Evolutionary conservation across 1,140 invertebrate species (phyloP).

Genomic region (Drosophila sp.): DNA sequence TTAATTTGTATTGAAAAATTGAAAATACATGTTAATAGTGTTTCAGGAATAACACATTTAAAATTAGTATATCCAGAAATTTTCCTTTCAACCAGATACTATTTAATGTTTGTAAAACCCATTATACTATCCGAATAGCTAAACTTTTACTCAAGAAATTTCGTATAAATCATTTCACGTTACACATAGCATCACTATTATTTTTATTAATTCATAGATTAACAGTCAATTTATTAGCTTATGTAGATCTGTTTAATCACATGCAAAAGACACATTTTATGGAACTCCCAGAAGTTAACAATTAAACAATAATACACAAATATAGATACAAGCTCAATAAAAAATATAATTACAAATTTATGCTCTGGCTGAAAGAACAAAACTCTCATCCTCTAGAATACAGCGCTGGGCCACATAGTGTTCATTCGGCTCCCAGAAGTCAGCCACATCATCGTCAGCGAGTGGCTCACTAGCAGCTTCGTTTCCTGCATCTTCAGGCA

Average conservation of each 20-base stretch:
- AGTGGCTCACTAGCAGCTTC: constrained; percentile 51
- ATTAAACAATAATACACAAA: constrained; percentile 36
- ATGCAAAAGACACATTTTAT: constrained; percentile 49
- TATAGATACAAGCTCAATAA: constrained; percentile 25
- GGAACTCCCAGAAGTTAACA: constrained; percentile 38
- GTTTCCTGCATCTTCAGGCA: constrained; percentile 46
- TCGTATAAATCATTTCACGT: too few species aligned
- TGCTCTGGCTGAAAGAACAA: constrained; percentile 69
- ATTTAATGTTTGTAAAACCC: too few species aligned
- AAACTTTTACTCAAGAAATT: too few species aligned
- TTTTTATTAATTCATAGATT: constrained; percentile 26
- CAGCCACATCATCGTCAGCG: constrained; percentile 67
- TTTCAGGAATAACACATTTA: too few species aligned
- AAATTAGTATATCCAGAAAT: too few species aligned
- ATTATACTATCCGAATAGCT: too few species aligned
- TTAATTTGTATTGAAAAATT: too few species aligned
- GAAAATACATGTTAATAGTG: too few species aligned
- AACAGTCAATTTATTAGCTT: constrained; percentile 45
- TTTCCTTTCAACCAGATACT: too few species aligned
- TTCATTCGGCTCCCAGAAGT: constrained; percentile 81
- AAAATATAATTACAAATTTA: constrained; percentile 37
- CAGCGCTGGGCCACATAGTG: constrained; percentile 74
- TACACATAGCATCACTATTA: not conserved
- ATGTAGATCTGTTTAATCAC: constrained; percentile 47
- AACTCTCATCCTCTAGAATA: constrained; percentile 75